Evolutionary conservation across 2,797 vertebrate genomes (phyloP), one percentile per base, ranked within the genome.

Genomic region (Enteromius argenteus): DNA sequence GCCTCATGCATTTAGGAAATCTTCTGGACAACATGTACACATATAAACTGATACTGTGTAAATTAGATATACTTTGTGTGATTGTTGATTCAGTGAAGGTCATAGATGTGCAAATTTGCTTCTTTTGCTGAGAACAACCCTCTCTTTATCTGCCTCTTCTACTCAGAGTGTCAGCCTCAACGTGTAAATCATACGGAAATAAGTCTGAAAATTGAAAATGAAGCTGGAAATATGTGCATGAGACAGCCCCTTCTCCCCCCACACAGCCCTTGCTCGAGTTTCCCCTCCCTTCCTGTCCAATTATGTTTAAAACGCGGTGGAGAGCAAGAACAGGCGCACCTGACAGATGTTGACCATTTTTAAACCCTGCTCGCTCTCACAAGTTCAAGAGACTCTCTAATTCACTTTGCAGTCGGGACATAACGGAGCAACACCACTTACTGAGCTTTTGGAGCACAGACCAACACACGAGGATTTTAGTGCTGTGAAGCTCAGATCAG

Each of bases 321-420:
- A 92, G 93, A 92, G 89, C 90, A 27, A 87, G 85, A 90, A 89
- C 84, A 58, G 79, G 90, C 92, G 89, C 93, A 94, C 92, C 93
- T 93, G 92, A 92, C 93, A 93, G 92, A 93, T 92, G 93, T 91
- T 90, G 91, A 86, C 80, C 82, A 74, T 81, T 86, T 84, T 88
- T 85, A 86, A 87, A 87, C 84, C 72, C 84, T 62, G 83, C 53
- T 76, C 86, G 84, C 88, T 89, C 86, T 88, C 83, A 77, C 84
- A 80, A 89, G 91, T 92, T 92, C 89, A 92, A 92, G 91, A 90
- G 90, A 90, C 89, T 86, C 87, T 90, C 83, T 85, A 84, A 86
- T 88, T 85, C 87, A 90, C 88, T 91, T 89, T 84, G 84, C 80
- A 81, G 81, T 44, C 81, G 72, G 84, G 85, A 88, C 85, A 79